Evolutionary conservation across 1,140 invertebrate genomes (phyloP), one percentile per base, ranked within the genome.

Genomic region (Solenopsis fugax): DNA sequence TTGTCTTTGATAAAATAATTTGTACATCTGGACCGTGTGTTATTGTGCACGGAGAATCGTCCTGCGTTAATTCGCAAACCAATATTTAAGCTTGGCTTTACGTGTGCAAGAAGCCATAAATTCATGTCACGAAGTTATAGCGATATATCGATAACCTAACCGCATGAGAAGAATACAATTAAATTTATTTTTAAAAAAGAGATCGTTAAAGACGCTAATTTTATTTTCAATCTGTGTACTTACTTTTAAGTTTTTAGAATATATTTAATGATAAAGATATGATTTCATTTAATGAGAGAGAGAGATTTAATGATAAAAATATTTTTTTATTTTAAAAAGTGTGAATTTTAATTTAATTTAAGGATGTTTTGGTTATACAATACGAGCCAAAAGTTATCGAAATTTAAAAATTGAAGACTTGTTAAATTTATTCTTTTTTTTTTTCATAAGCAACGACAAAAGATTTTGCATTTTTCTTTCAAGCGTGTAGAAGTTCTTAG

Each of bases 1-100:
- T 81, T 60, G 80, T 84, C 69, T 75, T 73, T 84, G 80, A 84
- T 50, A 84, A 84, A 84, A 84, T 84, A 84, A 84, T 60, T 84
- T 73, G 69, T 50, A 84, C 69, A 73, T 75, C 54, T 73, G 80
- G 54, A 60, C 69, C 16, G 18, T 29, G 24, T 69, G 45, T 80
- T 65, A 54, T 80, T 52, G 62, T 29, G 65, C 50, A 24, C 10
- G 37, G 21, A 54, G 77, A 71, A 56, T 58, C 37, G 50, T 80
- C 48, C 34, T 29, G 37, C 12, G 21, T 84, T 84, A 84, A 84
- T 71, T 56, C 78, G 65, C 50, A 10, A 60, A 29, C 56, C 45
- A 84, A 84, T 73, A 84, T 84, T 84, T 73, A 84, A 84, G n/a
- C 29, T 37, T 21, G 67, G 41, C 24, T 56, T 58, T 72, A 54